phyloP scores from a whole-genome alignment of 2,888 invertebrate species.

The Temnothorax unifasciatus region DNA sequence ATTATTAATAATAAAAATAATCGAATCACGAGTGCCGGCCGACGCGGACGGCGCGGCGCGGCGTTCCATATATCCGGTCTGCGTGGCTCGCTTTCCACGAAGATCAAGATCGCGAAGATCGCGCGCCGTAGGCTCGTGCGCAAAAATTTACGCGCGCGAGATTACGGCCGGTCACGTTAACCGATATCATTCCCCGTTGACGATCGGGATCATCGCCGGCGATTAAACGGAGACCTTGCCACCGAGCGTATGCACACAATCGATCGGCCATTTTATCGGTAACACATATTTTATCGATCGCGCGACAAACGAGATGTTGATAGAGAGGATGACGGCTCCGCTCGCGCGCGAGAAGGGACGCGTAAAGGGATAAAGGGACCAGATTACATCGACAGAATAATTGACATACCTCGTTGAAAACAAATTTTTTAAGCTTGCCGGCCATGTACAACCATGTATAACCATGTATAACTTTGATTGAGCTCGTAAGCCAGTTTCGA shows the following conservation, averaged over 20 bases:
- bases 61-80: neutral
- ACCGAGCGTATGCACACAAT: neutral
- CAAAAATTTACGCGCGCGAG: conserved; percentile 33
- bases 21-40: conserved; percentile 12
- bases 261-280: conserved; percentile 23
- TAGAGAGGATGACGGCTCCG: conserved; percentile 1
- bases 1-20: conserved; percentile 30
- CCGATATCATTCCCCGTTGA: conserved; percentile 13
- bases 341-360: neutral
- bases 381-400: neutral
- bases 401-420: conserved; percentile 5
- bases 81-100: neutral
- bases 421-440: neutral
- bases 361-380: neutral
- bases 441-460: too few relatives aligned
- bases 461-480: neutral
- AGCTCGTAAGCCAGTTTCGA: neutral
- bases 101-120: conserved; percentile 8
- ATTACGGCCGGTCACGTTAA: conserved; percentile 3
- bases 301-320: conserved; percentile 32
- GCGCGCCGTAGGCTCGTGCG: conserved; percentile 7
- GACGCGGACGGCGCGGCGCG: conserved; percentile 51
- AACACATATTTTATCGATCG: conserved; percentile 31
- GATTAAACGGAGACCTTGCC: conserved; percentile 17
- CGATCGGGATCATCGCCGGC: conserved; percentile 10